A percentile compares a stretch with the other conserved stretches of the same genome.
Conservation (phyloP, 2,797 vertebrate species). For the Limosa lapponica region DNA sequence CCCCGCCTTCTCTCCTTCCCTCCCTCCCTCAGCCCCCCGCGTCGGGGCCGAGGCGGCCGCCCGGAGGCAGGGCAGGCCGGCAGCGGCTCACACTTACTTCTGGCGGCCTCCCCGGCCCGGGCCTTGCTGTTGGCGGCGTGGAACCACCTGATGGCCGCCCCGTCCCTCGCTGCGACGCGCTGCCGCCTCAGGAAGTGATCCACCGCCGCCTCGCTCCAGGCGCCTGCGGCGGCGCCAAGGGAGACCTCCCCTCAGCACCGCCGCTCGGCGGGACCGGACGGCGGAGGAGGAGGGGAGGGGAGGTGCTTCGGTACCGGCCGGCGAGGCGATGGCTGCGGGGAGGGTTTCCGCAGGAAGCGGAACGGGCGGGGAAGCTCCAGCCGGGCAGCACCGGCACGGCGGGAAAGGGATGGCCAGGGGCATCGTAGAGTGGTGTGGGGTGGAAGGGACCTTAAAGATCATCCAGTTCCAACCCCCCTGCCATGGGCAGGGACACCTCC, state of each 20-base stretch:
- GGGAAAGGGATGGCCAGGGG: not conserved
- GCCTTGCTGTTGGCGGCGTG: slow-evolving; percentile 87
- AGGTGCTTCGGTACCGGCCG: fast-evolving
- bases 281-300: too few relatives aligned
- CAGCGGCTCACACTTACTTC: slow-evolving; percentile 75
- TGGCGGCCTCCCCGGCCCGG: slow-evolving; percentile 77
- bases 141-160: slow-evolving; percentile 84
- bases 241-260: not conserved
- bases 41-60: not conserved
- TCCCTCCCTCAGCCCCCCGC: fast-evolving
- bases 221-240: slow-evolving; percentile 4
- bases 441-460: not conserved
- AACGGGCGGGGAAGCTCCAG: not conserved
- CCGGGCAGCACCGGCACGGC: too few relatives aligned
- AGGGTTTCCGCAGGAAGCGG: not conserved
- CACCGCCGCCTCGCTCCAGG: slow-evolving; percentile 77
- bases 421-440: not conserved
- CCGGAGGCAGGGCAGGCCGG: not conserved
- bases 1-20: too few relatives aligned
- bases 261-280: too few relatives aligned
- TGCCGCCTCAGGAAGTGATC: slow-evolving; percentile 79
- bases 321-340: fast-evolving
- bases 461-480: too few relatives aligned
- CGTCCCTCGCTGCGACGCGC: slow-evolving; percentile 77
- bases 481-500: too few relatives aligned